A percentile compares a stretch with the other conserved stretches of the same genome.
These are phyloP conservation scores for Chinchilla lanigera DNA, from an alignment of 2,113 vertebrate genomes.

Conservation along the genomic window DNA sequence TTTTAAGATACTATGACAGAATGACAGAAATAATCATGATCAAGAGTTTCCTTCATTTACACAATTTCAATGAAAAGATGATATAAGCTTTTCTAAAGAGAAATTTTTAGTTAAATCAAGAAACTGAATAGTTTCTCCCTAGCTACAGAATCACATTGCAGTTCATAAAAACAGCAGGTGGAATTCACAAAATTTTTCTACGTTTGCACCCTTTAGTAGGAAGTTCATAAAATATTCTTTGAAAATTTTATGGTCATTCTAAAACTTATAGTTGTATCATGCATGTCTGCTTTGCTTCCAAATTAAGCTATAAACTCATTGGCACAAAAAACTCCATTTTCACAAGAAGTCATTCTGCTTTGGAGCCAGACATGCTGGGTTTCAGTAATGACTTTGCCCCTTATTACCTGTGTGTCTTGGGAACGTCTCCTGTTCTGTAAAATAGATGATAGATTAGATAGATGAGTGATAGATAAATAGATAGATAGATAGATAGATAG, in stretches of 20 bases:
- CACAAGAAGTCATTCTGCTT: not conserved
- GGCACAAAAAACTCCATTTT: not conserved
- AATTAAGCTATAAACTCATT: not conserved
- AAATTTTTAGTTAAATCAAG: not conserved
- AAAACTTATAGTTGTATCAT: not conserved
- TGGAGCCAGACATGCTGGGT: not conserved
- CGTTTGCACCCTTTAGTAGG: not conserved
- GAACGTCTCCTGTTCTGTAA: not conserved
- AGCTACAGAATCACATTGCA: not conserved
- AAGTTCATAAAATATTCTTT: not conserved
- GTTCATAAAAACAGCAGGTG: not conserved
- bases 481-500: no score
- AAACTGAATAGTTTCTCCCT: not conserved
- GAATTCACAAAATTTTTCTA: not conserved
- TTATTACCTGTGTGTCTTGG: not conserved
- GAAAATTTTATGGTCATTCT: not conserved
- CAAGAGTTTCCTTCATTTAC: not conserved
- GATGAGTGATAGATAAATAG: not conserved
- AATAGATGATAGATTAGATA: not conserved
- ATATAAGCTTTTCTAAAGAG: not conserved
- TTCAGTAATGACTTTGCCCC: not conserved
- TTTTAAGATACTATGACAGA: slow-evolving; percentile 31
- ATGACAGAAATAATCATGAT: not conserved
- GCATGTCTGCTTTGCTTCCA: not conserved
- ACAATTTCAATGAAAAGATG: slow-evolving; percentile 33